Percentiles rank a stretch among this genome's conserved stretches.
These are phyloP conservation scores for Aphidius gifuensis DNA, from an alignment of 1,140 invertebrate genomes.

Conservation along the genomic window DNA sequence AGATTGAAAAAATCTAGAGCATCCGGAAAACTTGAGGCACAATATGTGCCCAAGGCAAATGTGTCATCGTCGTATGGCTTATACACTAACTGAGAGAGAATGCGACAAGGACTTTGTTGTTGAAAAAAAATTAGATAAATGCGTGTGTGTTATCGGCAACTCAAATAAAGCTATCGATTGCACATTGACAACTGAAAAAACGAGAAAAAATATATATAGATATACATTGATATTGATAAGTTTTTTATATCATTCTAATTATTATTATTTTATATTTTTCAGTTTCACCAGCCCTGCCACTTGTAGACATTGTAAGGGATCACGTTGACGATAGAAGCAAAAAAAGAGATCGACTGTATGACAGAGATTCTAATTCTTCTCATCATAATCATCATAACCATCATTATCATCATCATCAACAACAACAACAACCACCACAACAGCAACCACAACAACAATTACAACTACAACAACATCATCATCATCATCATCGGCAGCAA, in stretches of 20 bases:
- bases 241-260: conserved; percentile 1
- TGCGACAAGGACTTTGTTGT: conserved; percentile 16
- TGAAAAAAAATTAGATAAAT: neutral
- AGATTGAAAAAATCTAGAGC: conserved; percentile 28
- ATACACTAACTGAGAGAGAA: neutral
- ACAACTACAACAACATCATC: no score
- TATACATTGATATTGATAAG: neutral
- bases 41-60: neutral
- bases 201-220: no score
- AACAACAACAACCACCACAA: neutral
- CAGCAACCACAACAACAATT: neutral
- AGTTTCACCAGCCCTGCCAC: conserved; percentile 34
- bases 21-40: conserved; percentile 21
- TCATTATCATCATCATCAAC: neutral
- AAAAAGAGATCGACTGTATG: conserved; percentile 38
- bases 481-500: conserved; percentile 18
- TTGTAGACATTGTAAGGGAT: conserved; percentile 32
- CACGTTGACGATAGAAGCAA: conserved; percentile 32
- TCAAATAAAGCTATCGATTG: no score
- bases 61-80: neutral
- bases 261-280: conserved; percentile 23
- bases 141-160: conserved; percentile 1
- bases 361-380: conserved; percentile 26
- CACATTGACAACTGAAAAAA: no score
- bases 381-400: no score